Evolutionary conservation across 1,140 invertebrate species (phyloP), one percentile per base, ranked within the genome.

Genomic region (Drosophila oshimai): DNA sequence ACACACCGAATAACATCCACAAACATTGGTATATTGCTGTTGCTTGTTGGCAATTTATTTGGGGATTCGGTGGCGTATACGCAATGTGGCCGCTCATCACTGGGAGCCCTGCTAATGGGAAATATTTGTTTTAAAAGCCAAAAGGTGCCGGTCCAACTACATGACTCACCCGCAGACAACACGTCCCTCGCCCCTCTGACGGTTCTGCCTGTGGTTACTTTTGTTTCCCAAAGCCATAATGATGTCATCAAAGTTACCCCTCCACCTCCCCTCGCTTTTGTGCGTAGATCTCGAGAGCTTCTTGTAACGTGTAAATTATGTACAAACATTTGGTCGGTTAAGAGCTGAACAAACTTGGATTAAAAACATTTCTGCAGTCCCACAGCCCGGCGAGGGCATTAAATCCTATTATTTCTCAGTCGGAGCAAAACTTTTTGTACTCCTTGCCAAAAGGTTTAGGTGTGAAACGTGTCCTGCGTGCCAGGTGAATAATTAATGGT

Each of bases 91-190:
- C 70, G 51, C 57, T 57, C 60, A 61, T 41, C 69, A 61, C 29
- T 22, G 53, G 50, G 28, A 60, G 70, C 62, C 55, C 36, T 55
- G 73, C 72, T 86, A 86, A 86, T 87, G 81, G 81, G 76, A 87
- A 87, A 81, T 86, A 87, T 87, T 74, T 80, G 81, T 87, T 81
- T 87, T 67, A 76, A 87, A 86, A 77, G 81, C 76, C 78, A 86
- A 87, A 67, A 86, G 81, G 81, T 81, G 60, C 28, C 45, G 39
- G 50, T 28, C 34, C 12, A 44, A 29, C 53, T 50, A 72, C 67
- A 67, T 73, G 81, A 86, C 71, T 87, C 78, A 74, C 60, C 51
- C 71, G 44, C 34, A 60, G 31, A 45, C 36, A 44, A 39, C 53
- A 36, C 54, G 46, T 37, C 22, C 28, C 26, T 22, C 9, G 26